Base-by-base conservation (phyloP, 2,888 invertebrate species). In the Drosophila falleni region DNA sequence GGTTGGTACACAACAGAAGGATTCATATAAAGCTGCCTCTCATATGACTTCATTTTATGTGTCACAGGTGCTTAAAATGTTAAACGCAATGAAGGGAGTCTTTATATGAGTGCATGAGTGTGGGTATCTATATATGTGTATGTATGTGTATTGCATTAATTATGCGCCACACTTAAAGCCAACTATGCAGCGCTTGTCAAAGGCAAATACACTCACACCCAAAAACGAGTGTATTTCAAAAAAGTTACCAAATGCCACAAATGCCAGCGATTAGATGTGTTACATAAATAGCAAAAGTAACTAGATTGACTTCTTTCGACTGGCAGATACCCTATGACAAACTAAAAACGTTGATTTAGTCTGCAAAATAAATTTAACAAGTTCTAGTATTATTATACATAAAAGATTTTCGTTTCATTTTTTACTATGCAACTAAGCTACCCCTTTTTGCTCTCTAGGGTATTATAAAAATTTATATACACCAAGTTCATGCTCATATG, bases 251-350 rank as follows among this genome's bases (percentile, higher is more conserved):
- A 66, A 71, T 80, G 60, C 71, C 71, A 35, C 77, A 82, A 80
- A 80, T 88, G 55, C 70, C 73, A 49, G 59, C 75, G 75, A 88
- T 86, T 88, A 88, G 83, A 82, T 86, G 73, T 65, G 65, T 71
- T 61, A 68, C 63, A 55, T 61, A 79, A 77, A 44, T 54, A 33
- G 35, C 23, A 23, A 10, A 37, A 23, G n/a, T 9, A 42, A 29
- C 0, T 8, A 10, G 9, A 26, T 3, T 2, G n/a, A 1, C 0
- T 13, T 5, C 1, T 9, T 5, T 5, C 35, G 39, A 61, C 41
- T 19, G 3, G 3, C 5, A 26, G 8, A 42, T 44, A 73, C 56
- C 46, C 46, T 47, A 5, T 37, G 19, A 5, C 1, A 23, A 0
- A 0, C 2, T 11, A 11, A 1, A n/a, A 19, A 13, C n/a, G 29